Evolutionary conservation across 2,888 invertebrate genomes (phyloP).

Genomic region (Stegana nigrithorax): DNA sequence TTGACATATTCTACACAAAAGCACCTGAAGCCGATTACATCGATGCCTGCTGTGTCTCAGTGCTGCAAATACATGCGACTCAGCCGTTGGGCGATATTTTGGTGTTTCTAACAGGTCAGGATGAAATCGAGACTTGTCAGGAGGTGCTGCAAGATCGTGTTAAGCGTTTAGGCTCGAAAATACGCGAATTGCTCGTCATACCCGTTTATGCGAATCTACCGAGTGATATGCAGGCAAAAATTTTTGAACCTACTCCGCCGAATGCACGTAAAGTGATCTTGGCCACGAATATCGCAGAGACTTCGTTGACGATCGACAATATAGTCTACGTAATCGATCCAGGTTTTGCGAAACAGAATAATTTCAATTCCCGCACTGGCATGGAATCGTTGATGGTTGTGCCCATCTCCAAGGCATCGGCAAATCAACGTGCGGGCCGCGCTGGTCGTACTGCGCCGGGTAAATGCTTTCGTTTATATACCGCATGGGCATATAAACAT

Average conservation of each 20-base stretch:
- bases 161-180: slow-evolving; percentile 90
- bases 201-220: slow-evolving; percentile 99
- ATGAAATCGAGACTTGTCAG: slow-evolving; percentile 90
- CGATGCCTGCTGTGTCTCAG: slow-evolving; percentile 96
- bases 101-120: slow-evolving; percentile 95
- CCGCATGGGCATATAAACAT: slow-evolving; percentile 98
- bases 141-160: slow-evolving; percentile 91
- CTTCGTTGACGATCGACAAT: slow-evolving; percentile 98
- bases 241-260: slow-evolving; percentile 97
- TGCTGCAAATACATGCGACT: slow-evolving; percentile 97
- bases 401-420: slow-evolving; percentile 98
- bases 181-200: slow-evolving; percentile 90
- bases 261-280: slow-evolving; percentile 96
- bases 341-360: slow-evolving; percentile 99
- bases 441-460: slow-evolving; percentile 97
- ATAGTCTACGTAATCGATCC: slow-evolving; percentile 99
- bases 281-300: slow-evolving; percentile 99
- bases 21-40: slow-evolving; percentile 99
- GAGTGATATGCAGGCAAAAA: slow-evolving; percentile 98
- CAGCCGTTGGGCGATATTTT: slow-evolving; percentile 96
- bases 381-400: slow-evolving; percentile 99
- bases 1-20: slow-evolving; percentile 98
- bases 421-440: slow-evolving; percentile 96
- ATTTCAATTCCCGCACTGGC: slow-evolving; percentile 96
- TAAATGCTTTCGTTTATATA: slow-evolving; percentile 97